A percentile compares a stretch with the other conserved stretches of the same genome.
Conservation (phyloP, 2,888 invertebrate genomes). For the Drosophila flavopinicola region DNA sequence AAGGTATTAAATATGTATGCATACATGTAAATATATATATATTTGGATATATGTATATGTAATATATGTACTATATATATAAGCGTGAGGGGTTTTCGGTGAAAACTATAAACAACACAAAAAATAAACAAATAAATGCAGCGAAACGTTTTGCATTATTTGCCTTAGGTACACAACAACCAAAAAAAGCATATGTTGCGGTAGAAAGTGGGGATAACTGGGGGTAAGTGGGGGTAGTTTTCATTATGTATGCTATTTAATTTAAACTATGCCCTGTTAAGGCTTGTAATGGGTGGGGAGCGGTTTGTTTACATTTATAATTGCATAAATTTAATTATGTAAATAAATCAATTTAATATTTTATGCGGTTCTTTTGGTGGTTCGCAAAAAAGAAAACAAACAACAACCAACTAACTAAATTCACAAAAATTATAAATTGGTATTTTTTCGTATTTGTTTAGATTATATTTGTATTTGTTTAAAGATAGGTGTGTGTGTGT, state of each 20-base stretch:
- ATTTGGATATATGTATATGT: constrained; percentile 17
- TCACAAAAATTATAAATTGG: constrained; percentile 47
- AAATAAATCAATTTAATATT: constrained; percentile 74
- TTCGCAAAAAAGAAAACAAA: constrained; percentile 29
- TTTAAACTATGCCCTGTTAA: constrained; percentile 27
- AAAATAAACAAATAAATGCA: constrained; percentile 62
- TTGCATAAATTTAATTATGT: constrained; percentile 76
- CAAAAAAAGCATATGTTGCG: constrained; percentile 20
- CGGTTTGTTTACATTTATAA: constrained; percentile 73
- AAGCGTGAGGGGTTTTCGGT: background rate
- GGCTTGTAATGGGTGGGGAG: constrained; percentile 15
- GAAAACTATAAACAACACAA: constrained; percentile 29
- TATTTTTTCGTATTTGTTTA: constrained; percentile 41
- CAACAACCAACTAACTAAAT: constrained; percentile 56
- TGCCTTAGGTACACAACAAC: constrained; percentile 46
- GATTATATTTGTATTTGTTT: constrained; percentile 43
- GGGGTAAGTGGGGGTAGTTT: background rate
- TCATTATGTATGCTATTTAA: constrained; percentile 14
- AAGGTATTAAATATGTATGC: constrained; percentile 70
- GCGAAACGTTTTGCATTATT: constrained; percentile 64
- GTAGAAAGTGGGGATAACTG: background rate
- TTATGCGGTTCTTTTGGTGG: constrained; percentile 48
- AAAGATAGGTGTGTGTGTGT: constrained; percentile 21
- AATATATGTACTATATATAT: constrained; percentile 12
- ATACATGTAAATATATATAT: constrained; percentile 48